Base-by-base conservation (phyloP, 1,140 invertebrate species). In the Paralvinella palmiformis region DNA sequence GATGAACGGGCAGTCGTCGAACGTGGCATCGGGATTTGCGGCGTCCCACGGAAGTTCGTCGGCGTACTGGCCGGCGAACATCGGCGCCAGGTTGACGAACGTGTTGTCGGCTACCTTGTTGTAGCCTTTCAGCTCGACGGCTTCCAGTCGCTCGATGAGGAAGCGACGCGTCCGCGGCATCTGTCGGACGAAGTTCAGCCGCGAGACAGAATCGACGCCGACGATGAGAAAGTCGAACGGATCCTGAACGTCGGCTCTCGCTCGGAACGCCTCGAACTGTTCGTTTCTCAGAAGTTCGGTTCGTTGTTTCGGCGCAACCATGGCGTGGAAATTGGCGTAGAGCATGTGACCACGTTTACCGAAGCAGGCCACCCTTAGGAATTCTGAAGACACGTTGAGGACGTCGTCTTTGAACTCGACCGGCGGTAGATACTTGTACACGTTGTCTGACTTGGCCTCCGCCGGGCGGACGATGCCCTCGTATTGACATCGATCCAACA, bases 131-230 rank as follows among this genome's bases (percentile, higher is more conserved):
- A 78, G 70, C 41, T 80, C 78, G 60, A 79, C 63, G 5, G 73
- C 75, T 1, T 60, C 60, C 36, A 80, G 56, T 32, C 73, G 62
- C 1, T 73, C 15, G 67, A 74, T 69, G 0, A 92, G 80, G 68
- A 84, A 86, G 1, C 79, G 69, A 0, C 85, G 76, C 0, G 90
- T 91, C 70, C 84, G 84, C 0, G 88, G 88, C 88, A 94, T 89
- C 63, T 90, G 88, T 24, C 91, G 84, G 50, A 89, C 85, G 63
- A 92, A 88, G 79, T 94, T 93, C 55, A 93, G 81, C 52, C 91
- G 84, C 0, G 92, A 95, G 1, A 94, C 85, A 0, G 90, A 88
- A 74, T 94, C 92, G 17, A 95, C 83, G 0, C 92, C 92, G 0
- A 96, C 83, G 59, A 76, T 81, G 15, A 78, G 53, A 0, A 45